Evolutionary conservation across 2,113 vertebrate genomes (phyloP), one percentile per base, ranked within the genome.

Genomic region (Chaetodon auriga): DNA sequence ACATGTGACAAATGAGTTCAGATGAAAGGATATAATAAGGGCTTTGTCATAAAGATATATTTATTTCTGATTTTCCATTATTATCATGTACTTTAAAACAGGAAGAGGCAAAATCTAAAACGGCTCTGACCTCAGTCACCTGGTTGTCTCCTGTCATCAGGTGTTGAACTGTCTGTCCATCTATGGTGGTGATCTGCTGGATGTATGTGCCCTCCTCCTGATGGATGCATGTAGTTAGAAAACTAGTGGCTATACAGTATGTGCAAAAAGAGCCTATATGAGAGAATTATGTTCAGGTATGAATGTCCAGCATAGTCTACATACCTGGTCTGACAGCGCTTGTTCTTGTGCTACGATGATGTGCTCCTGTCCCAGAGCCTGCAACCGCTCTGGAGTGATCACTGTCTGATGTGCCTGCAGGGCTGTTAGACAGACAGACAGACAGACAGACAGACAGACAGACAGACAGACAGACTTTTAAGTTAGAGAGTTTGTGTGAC

Each of bases 201-300:
- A 99, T 99, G 77, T 98, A 99, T 0, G 97, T 81, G 4, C 97
- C 96, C 78, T 99, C 98, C 89, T 98, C 97, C 98, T 99, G 94
- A 82, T 75, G 6, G 53, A 78, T 13, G 36, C 0, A 70, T 58
- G 72, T 45, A 36, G 66, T 69, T 15, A 55, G 23, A 5, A 55
- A 61, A 69, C 43, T 5, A 36, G 25, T 7, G 43, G 4, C 15
- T 16, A 23, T 5, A 30, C 11, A 70, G 10, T n/a, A 4, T 0
- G 4, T 41, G 14, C 12, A 77, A 75, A 80, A 58, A 30, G 0
- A 75, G 41, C 0, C 7, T 15, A 21, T 15, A 6, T 65, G 7
- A 38, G 18, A 70, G 36, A 48, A 23, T 38, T 18, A 21, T n/a
- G 7, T 57, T 55, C n/a, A 41, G 54, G n/a, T 35, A 6, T 0